A percentile compares a stretch with the other conserved stretches of the same genome.
Evolutionary conservation across 2,797 vertebrate genomes (phyloP).

Genomic region (Iguana delicatissima): DNA sequence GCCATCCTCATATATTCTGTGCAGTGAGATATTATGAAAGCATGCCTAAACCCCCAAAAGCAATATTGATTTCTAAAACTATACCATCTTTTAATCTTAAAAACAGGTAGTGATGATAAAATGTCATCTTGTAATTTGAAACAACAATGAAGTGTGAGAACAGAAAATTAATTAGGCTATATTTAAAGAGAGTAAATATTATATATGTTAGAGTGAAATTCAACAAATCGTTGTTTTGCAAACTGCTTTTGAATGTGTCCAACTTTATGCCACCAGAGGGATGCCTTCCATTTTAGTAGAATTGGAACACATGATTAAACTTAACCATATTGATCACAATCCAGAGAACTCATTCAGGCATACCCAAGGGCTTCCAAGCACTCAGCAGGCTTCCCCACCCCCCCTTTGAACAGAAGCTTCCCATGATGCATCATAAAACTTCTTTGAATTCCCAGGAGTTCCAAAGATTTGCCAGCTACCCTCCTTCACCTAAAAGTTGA

Average conservation of each 20-base stretch:
- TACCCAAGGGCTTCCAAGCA: background rate
- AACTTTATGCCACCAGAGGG: slow-evolving; percentile 4
- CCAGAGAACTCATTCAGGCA: background rate
- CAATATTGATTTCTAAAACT: slow-evolving; percentile 77
- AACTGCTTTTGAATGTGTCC: slow-evolving; percentile 32
- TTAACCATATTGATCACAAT: slow-evolving; percentile 36
- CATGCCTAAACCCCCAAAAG: slow-evolving; percentile 65
- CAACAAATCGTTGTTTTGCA: slow-evolving; percentile 47
- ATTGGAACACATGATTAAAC: slow-evolving; percentile 15
- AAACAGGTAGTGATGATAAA: slow-evolving; percentile 70
- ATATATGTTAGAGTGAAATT: slow-evolving; percentile 47
- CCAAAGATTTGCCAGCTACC: background rate
- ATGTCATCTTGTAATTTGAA: slow-evolving; percentile 70
- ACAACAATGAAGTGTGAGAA: slow-evolving; percentile 66
- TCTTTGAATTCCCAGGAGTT: slow-evolving; percentile 15
- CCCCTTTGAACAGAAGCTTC: background rate
- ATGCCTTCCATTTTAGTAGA: slow-evolving; percentile 19
- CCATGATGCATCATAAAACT: slow-evolving; percentile 15
- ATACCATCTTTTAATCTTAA: slow-evolving; percentile 70
- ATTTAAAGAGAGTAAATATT: slow-evolving; percentile 58
- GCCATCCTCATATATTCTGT: slow-evolving; percentile 60
- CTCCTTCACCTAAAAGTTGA: background rate
- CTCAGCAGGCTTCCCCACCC: background rate
- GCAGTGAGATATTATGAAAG: slow-evolving; percentile 67
- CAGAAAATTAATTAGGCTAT: slow-evolving; percentile 72